Evolutionary conservation across 2,113 vertebrate genomes (phyloP).

Genomic region (Emydocephalus ijimae): DNA sequence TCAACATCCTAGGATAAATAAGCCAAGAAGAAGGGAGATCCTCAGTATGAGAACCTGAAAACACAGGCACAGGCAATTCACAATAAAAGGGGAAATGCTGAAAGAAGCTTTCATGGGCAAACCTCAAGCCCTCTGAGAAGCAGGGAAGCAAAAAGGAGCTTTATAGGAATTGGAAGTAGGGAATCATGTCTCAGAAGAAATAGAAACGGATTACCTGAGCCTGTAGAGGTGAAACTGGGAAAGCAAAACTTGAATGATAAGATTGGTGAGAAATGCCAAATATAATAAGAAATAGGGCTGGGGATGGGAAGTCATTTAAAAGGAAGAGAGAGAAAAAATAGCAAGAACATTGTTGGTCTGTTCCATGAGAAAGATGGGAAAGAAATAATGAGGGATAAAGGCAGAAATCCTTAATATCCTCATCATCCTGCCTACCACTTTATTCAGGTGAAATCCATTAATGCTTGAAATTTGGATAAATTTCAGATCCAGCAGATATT

Average conservation of each 20-base stretch:
- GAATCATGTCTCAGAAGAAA: not conserved
- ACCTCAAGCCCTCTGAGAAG: not conserved
- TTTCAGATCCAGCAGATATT: not conserved
- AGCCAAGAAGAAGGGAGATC: not conserved
- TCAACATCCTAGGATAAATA: not conserved
- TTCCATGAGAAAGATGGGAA: not conserved
- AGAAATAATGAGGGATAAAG: not conserved
- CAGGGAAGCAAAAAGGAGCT: not conserved
- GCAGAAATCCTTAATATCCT: not conserved
- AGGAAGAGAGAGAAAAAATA: not conserved
- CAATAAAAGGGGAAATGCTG: not conserved
- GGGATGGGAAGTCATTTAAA: not conserved
- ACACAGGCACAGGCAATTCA: not conserved
- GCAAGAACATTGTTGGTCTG: not conserved
- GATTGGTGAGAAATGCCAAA: not conserved
- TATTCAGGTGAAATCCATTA: not conserved
- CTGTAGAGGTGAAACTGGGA: not conserved
- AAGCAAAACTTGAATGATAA: not conserved
- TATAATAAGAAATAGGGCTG: not conserved
- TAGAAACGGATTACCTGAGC: not conserved
- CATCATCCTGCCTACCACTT: not conserved
- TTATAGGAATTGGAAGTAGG: not conserved
- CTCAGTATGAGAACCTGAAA: not conserved
- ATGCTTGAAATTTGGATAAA: not conserved
- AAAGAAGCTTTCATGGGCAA: not conserved